Evolutionary conservation across 1,140 invertebrate species (phyloP).

Genomic region (Heterodera schachtii): DNA sequence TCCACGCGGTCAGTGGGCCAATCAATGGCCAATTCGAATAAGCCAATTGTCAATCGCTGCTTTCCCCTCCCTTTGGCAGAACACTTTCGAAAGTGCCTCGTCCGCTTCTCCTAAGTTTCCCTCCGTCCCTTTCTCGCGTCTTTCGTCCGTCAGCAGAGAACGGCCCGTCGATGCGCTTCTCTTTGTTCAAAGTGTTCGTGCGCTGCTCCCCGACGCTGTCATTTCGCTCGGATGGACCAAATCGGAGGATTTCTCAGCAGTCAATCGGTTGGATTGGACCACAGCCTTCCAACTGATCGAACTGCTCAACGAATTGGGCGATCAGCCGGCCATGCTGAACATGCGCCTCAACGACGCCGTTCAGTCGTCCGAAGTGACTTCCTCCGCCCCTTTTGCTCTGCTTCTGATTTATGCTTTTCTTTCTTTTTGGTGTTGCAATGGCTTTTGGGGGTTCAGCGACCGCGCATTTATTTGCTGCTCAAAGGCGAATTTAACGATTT

Average conservation of each 20-base stretch:
- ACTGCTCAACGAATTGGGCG: slow-evolving; percentile 37
- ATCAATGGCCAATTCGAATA: background rate
- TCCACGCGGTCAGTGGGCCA: slow-evolving; percentile 38
- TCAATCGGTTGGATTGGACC: slow-evolving; percentile 48
- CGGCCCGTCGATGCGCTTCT: slow-evolving; percentile 45
- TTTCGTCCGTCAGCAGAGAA: slow-evolving; percentile 20
- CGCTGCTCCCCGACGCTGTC: slow-evolving; percentile 53
- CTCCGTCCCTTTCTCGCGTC: background rate
- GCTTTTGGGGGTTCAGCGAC: slow-evolving; percentile 45
- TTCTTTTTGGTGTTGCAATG: slow-evolving; percentile 46
- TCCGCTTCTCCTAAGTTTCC: background rate
- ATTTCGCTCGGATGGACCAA: slow-evolving; percentile 43
- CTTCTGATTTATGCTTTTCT: slow-evolving; percentile 19
- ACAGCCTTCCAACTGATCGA: slow-evolving; percentile 43
- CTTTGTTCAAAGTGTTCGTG: slow-evolving; percentile 46
- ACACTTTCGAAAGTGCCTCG: slow-evolving; percentile 17
- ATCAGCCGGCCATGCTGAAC: slow-evolving; percentile 46
- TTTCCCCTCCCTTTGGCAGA: background rate
- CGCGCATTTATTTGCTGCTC: slow-evolving; percentile 45
- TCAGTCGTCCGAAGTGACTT: slow-evolving; percentile 27
- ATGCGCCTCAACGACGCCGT: slow-evolving; percentile 50
- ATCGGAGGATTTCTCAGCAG: slow-evolving; percentile 42
- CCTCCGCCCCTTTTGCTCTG: too few relatives aligned
- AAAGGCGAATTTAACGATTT: slow-evolving; percentile 52
- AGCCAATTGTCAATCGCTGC: background rate